A percentile compares a stretch with the other conserved stretches of the same genome.
Conservation (phyloP, 2,113 vertebrate genomes). For the Ancistrus triradiatus region DNA sequence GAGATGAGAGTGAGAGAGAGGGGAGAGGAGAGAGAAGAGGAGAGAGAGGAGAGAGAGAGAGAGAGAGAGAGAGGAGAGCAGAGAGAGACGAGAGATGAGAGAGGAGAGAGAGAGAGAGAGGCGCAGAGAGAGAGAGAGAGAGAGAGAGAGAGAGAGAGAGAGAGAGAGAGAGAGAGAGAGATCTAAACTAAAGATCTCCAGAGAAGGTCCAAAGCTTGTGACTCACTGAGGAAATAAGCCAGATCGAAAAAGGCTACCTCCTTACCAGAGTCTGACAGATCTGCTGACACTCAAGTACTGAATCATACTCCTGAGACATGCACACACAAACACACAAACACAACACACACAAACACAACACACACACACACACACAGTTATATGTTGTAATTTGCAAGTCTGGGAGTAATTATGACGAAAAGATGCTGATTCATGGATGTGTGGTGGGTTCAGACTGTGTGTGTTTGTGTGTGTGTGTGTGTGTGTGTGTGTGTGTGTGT, state of each 20-base stretch:
- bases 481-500: no score
- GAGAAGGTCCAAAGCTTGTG: not conserved
- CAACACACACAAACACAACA: not conserved
- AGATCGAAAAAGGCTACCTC: constrained; percentile 25
- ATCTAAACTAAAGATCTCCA: not conserved
- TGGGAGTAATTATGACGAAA: no score
- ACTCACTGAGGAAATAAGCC: constrained; percentile 30
- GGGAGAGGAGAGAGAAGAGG: not conserved
- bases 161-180: not conserved
- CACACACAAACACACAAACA: constrained; percentile 7
- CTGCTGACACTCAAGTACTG: constrained; percentile 33
- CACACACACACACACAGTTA: no score
- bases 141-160: not conserved
- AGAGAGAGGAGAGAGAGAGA: not conserved
- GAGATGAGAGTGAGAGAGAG: no score
- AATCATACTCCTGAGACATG: constrained; percentile 20
- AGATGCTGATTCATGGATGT: no score
- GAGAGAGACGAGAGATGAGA: no score
- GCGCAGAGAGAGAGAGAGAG: not conserved
- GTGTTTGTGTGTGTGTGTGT: no score
- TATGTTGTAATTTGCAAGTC: no score
- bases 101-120: no score
- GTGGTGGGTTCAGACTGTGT: no score
- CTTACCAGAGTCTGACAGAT: constrained; percentile 29
- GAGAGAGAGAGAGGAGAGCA: no score